phyloP scores from a whole-genome alignment of 2,888 invertebrate species.

The Tenodera sinensis region DNA sequence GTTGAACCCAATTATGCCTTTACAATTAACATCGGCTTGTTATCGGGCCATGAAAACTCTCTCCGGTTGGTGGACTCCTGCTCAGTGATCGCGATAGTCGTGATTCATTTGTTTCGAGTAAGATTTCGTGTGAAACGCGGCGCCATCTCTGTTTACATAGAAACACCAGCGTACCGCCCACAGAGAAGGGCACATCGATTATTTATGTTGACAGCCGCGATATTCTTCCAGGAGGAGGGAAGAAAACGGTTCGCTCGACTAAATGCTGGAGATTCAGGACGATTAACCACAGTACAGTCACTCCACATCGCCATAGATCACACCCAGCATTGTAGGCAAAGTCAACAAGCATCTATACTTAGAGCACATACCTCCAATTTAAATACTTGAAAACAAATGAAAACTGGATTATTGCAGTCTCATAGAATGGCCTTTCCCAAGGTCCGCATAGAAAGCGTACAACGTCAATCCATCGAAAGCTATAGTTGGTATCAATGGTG shows the following conservation, averaged over 20 bases:
- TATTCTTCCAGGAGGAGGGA: not conserved
- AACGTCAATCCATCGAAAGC: no score
- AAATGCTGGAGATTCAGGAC: not conserved
- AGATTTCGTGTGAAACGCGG: not conserved
- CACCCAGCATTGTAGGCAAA: no score
- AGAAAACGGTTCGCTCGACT: not conserved
- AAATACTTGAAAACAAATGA: no score
- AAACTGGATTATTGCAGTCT: no score
- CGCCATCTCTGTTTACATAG: not conserved
- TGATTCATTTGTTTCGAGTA: not conserved
- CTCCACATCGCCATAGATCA: not conserved
- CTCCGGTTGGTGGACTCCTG: not conserved
- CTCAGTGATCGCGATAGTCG: not conserved
- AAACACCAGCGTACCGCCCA: not conserved
- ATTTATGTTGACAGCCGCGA: not conserved
- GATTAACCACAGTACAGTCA: not conserved
- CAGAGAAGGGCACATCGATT: not conserved
- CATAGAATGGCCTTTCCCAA: no score
- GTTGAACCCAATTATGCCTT: not conserved
- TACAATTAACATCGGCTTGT: not conserved
- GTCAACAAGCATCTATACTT: no score
- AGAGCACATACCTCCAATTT: no score
- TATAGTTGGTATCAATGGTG: no score
- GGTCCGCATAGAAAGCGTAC: no score
- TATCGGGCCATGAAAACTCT: not conserved